Evolutionary conservation across 1,140 invertebrate genomes (phyloP), one percentile per base, ranked within the genome.

Genomic region (Drosophila triauraria): DNA sequence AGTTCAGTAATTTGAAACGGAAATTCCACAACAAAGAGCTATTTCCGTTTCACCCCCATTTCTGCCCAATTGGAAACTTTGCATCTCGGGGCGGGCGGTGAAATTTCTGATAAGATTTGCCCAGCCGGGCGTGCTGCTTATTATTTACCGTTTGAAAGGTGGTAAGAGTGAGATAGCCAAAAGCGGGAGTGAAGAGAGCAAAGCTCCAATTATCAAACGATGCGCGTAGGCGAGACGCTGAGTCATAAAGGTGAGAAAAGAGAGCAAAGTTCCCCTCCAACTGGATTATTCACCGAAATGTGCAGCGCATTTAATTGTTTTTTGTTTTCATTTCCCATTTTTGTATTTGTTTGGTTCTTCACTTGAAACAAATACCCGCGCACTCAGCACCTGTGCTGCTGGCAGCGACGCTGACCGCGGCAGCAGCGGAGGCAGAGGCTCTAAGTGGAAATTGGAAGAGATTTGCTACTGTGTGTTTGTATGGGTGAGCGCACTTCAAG

Each of bases 231-330:
- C 40, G 51, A 38, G 27, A 72, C 43, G 65, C 50, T 88, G 84
- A 90, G 60, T 88, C 84, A 88, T 75, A 46, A 46, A 78, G 56
- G 65, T 80, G 65, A 56, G 67, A 67, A 63, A 56, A 46, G 38
- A 67, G 71, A 43, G 44, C 17, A 78, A 75, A 74, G 51, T 65
- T 80, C 63, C 48, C 44, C 27, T 56, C 46, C 47, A 59, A 76
- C 67, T 80, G 15, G 48, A 88, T 88, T 87, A 87, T 80, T 87
- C 84, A 87, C 79, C 71, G 17, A 70, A 44, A 76, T 58, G 40
- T 61, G 65, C 46, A 67, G 47, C 54, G 43, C 67, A 62, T 20
- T 69, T 46, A n/a, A 30, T 74, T 59, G 59, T 32, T 67, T 54
- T 69, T 68, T 53, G 61, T 65, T 67, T 50, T 48, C 17, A n/a